Percentiles rank a stretch among this genome's conserved stretches.
These are phyloP conservation scores for Hydropsyche betteni DNA, from an alignment of 2,888 invertebrate species.

Conservation along the genomic window DNA sequence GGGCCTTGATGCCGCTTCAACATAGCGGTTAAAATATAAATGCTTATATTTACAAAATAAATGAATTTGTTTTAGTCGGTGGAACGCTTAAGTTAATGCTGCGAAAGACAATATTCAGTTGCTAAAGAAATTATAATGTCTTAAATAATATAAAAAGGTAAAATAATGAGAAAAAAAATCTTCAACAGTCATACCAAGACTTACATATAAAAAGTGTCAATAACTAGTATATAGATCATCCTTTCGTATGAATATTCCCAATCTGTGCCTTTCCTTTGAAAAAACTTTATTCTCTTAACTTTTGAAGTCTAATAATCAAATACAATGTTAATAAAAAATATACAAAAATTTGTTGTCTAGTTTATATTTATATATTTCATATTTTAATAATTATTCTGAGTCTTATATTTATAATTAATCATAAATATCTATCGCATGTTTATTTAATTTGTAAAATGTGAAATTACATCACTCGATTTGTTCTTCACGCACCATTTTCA, in stretches of 20 bases:
- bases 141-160: neutral
- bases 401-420: too few species aligned
- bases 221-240: slow-evolving; percentile 48
- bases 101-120: slow-evolving; percentile 37
- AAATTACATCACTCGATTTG: too few species aligned
- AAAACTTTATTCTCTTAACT: slow-evolving; percentile 26
- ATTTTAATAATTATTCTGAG: too few species aligned
- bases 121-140: slow-evolving; percentile 27
- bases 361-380: too few species aligned
- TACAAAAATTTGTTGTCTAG: neutral
- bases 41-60: neutral
- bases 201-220: slow-evolving; percentile 50
- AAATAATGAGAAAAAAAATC: too few species aligned
- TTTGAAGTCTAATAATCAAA: too few species aligned
- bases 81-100: slow-evolving; percentile 14
- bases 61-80: slow-evolving; percentile 4
- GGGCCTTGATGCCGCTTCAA: slow-evolving; percentile 29
- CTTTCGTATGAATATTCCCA: slow-evolving; percentile 49
- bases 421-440: slow-evolving; percentile 17
- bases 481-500: too few species aligned
- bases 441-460: neutral
- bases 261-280: slow-evolving; percentile 50
- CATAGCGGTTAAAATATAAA: neutral
- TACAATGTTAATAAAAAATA: slow-evolving; percentile 6
- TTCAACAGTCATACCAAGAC: slow-evolving; percentile 41